phyloP scores from a whole-genome alignment of 1,140 invertebrate genomes.

The Triops longicaudatus region DNA sequence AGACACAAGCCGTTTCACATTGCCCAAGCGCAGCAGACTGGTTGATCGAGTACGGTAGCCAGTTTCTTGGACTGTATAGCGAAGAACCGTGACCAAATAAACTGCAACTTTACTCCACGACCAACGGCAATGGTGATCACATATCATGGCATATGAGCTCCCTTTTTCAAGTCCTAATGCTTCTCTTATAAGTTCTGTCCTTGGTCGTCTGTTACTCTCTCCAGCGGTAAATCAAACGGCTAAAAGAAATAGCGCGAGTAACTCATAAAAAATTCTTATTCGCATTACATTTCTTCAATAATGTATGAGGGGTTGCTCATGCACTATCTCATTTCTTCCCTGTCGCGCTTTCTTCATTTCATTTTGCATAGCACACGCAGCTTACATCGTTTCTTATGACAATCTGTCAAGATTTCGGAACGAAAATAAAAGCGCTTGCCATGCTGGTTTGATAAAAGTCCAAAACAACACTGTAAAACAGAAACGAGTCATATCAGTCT shows the following conservation, averaged over 20 bases:
- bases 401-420: too few species aligned
- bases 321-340: background rate
- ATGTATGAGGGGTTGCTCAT: background rate
- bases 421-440: too few species aligned
- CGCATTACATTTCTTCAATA: background rate
- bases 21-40: background rate
- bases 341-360: background rate
- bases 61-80: background rate
- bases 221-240: background rate
- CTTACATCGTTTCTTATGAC: too few species aligned
- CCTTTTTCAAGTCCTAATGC: background rate
- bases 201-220: background rate
- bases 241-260: background rate
- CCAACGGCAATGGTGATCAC: conserved; percentile 1
- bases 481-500: too few species aligned
- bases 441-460: too few species aligned
- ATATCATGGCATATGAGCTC: background rate
- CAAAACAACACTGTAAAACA: too few species aligned
- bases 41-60: background rate
- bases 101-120: background rate
- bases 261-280: background rate
- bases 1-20: background rate
- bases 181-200: background rate
- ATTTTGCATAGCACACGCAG: too few species aligned
- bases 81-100: background rate